phyloP scores from a whole-genome alignment of 2,113 vertebrate species.

The Thunnus thynnus region DNA sequence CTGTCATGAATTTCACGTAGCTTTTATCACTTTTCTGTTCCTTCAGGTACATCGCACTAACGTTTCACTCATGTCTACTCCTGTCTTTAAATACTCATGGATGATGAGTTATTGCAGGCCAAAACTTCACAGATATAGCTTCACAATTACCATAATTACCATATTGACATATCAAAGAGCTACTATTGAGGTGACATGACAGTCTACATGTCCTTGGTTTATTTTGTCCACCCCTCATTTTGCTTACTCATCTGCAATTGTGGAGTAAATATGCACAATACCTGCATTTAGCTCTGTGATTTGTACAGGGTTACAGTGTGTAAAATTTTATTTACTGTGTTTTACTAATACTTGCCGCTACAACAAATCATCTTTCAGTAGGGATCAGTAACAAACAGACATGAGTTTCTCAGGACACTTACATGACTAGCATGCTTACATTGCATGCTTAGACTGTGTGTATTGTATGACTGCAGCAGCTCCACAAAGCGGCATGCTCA shows the following conservation, averaged over 20 bases:
- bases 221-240: too few species aligned
- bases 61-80: neutral
- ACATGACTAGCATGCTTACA: neutral
- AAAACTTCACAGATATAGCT: neutral
- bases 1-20: neutral
- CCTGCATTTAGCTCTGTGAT: too few species aligned
- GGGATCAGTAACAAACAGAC: too few species aligned
- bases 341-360: too few species aligned
- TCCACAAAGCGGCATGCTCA: neutral
- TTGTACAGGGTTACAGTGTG: neutral
- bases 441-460: neutral
- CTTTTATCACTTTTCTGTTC: neutral
- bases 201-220: too few species aligned
- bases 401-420: too few species aligned
- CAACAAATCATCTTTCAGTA: too few species aligned
- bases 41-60: too few species aligned
- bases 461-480: conserved; percentile 16
- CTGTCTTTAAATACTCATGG: neutral
- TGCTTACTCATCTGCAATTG: too few species aligned
- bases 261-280: too few species aligned
- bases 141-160: neutral
- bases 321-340: too few species aligned
- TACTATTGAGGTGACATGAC: too few species aligned
- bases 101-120: neutral
- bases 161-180: neutral